Evolutionary conservation across 2,113 vertebrate species (phyloP).

Genomic region (Hydrolagus affinis): DNA sequence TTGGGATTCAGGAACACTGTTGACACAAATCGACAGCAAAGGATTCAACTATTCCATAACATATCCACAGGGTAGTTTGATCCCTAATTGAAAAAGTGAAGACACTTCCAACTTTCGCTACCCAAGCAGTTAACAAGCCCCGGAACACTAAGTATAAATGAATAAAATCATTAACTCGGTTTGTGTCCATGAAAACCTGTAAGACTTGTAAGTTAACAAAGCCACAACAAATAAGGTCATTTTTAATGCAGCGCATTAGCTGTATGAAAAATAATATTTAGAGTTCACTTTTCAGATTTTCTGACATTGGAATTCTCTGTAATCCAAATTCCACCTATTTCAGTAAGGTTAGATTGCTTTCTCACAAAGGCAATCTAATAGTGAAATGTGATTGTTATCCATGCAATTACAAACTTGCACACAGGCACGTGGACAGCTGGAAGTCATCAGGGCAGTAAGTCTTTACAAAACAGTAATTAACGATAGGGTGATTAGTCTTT

Average conservation of each 20-base stretch:
- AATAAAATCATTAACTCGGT: not conserved
- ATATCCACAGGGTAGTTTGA: not conserved
- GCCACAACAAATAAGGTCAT: not conserved
- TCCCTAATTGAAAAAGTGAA: not conserved
- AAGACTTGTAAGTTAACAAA: not conserved
- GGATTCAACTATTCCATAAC: not conserved
- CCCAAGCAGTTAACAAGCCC: not conserved
- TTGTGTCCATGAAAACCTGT: not conserved
- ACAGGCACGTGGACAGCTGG: not conserved
- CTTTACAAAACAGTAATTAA: conserved; percentile 21
- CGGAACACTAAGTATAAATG: not conserved
- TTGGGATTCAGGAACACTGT: not conserved
- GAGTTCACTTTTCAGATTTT: not conserved
- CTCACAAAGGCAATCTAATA: not conserved
- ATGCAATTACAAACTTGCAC: not conserved
- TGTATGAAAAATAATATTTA: not conserved
- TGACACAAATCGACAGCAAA: not conserved
- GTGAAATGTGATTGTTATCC: not conserved
- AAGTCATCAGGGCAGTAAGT: not conserved
- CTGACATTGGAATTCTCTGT: conserved; percentile 18
- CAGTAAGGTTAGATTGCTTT: no score
- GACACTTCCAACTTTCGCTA: not conserved
- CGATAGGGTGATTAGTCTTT: not conserved
- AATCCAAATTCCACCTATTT: not conserved
- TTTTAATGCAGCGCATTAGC: not conserved